These are phyloP conservation scores for Paralvinella palmiformis DNA, from an alignment of 1,140 invertebrate genomes.

Conservation along the genomic window DNA sequence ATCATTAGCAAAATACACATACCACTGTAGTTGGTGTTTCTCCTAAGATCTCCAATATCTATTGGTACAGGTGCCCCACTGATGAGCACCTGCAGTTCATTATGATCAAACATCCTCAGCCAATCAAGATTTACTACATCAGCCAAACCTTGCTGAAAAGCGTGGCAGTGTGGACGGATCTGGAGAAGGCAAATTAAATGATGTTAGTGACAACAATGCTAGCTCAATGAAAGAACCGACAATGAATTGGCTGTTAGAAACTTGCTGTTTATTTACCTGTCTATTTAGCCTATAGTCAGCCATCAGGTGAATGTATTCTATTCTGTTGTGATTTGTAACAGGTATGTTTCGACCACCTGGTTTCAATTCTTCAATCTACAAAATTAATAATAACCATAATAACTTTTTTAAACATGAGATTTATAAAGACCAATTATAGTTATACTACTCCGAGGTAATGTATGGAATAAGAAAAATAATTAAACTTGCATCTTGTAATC, in stretches of 20 bases:
- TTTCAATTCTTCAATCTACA: slow-evolving; percentile 80
- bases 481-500: neutral
- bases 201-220: neutral
- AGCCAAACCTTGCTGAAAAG: slow-evolving; percentile 65
- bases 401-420: no score
- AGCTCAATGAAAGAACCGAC: neutral
- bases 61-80: slow-evolving; percentile 89
- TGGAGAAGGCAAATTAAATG: slow-evolving; percentile 23
- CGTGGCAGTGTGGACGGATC: slow-evolving; percentile 76
- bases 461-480: neutral
- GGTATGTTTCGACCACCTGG: slow-evolving; percentile 79
- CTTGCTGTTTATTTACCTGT: slow-evolving; percentile 55
- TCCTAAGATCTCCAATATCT: slow-evolving; percentile 80
- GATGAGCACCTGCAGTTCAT: slow-evolving; percentile 88
- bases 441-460: no score
- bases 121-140: slow-evolving; percentile 85
- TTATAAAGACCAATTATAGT: no score
- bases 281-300: slow-evolving; percentile 93
- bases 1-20: neutral
- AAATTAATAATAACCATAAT: no score
- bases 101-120: slow-evolving; percentile 90
- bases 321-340: slow-evolving; percentile 84
- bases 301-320: slow-evolving; percentile 94
- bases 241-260: neutral
- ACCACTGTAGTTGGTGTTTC: slow-evolving; percentile 56